Percentiles rank a stretch among this genome's conserved stretches.
These are phyloP conservation scores for Pangasius macronema DNA, from an alignment of 2,797 vertebrate genomes.

Conservation along the genomic window DNA sequence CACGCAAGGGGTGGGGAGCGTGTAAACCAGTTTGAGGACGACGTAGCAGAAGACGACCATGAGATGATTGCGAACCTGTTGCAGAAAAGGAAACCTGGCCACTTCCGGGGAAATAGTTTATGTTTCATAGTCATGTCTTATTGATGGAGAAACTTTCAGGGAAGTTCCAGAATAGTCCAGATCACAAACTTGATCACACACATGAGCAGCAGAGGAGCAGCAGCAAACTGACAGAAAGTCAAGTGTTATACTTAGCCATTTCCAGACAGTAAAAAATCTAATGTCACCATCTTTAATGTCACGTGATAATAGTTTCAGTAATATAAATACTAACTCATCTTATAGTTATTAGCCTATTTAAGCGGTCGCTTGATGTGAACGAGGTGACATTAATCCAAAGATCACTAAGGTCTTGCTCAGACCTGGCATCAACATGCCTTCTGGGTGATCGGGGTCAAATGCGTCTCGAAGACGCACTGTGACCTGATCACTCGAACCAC, in stretches of 20 bases:
- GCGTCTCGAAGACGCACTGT: neutral
- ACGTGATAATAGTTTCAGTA: no score
- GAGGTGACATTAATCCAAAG: neutral
- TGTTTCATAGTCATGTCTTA: no score
- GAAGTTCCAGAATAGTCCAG: neutral
- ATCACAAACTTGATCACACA: constrained; percentile 6
- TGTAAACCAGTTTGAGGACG: neutral
- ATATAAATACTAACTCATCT: no score
- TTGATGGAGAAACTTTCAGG: constrained; percentile 26
- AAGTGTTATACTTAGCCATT: neutral
- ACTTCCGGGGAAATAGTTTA: neutral
- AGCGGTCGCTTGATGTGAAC: neutral
- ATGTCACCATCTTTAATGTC: no score
- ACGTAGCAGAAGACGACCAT: neutral
- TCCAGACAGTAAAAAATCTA: no score
- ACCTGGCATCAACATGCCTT: neutral
- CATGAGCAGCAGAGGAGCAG: constrained; percentile 13
- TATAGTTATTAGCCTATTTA: neutral
- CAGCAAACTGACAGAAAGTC: neutral
- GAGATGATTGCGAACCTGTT: constrained; percentile 1
- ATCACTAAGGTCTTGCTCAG: neutral
- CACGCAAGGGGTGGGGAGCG: neutral
- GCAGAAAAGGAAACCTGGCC: constrained; percentile 16
- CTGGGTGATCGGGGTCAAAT: neutral
- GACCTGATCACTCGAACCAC: no score